A percentile compares a stretch with the other conserved stretches of the same genome.
Evolutionary conservation across 2,888 invertebrate genomes (phyloP).

Genomic region (Troides aeacus): DNA sequence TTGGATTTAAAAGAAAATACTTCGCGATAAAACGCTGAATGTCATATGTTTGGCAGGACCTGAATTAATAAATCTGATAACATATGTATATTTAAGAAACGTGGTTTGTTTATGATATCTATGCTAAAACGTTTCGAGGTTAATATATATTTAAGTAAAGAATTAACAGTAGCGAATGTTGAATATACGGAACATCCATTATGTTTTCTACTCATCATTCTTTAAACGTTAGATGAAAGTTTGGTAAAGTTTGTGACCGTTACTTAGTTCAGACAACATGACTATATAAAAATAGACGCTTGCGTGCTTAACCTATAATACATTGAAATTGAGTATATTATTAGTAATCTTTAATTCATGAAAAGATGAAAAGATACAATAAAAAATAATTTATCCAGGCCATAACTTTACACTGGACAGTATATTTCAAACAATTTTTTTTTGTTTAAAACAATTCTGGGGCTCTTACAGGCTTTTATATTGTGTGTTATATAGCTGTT

Average conservation of each 20-base stretch:
- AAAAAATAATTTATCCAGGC: background rate
- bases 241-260: slow-evolving; percentile 9
- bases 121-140: slow-evolving; percentile 20
- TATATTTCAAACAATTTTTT: background rate
- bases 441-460: background rate
- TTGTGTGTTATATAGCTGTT: too few species aligned
- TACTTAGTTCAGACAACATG: slow-evolving; percentile 3
- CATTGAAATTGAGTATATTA: background rate
- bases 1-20: background rate
- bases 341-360: too few species aligned
- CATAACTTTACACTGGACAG: background rate
- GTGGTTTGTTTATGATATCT: background rate
- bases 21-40: background rate
- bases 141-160: slow-evolving; percentile 23
- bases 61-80: background rate
- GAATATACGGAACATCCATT: slow-evolving; percentile 7
- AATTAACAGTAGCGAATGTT: slow-evolving; percentile 14
- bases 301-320: background rate
- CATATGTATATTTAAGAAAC: background rate
- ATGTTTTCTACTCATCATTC: slow-evolving; percentile 22
- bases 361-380: too few species aligned
- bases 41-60: background rate
- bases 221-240: slow-evolving; percentile 26
- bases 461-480: too few species aligned
- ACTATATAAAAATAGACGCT: background rate